These are phyloP conservation scores for Columbina picui DNA, from an alignment of 2,113 vertebrate genomes.

Conservation along the genomic window DNA sequence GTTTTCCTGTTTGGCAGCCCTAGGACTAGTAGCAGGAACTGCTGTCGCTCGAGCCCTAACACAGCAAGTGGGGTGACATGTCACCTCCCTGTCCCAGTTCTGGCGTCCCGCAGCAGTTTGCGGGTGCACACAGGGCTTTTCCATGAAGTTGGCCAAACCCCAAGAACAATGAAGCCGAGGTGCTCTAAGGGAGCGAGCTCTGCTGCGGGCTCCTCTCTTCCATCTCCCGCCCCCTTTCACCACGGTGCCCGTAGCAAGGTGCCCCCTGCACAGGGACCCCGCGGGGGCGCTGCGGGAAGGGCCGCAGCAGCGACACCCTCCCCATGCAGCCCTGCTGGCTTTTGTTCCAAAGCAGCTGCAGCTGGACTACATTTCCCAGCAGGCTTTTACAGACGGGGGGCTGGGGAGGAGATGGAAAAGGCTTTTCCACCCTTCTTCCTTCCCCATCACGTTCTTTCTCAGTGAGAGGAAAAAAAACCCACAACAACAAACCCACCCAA, in stretches of 20 bases:
- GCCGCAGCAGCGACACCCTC: neutral
- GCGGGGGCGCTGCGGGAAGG: neutral
- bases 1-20: neutral
- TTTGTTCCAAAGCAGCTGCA: conserved; percentile 29
- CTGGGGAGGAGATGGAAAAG: neutral
- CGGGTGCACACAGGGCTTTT: accelerated
- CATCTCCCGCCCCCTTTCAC: accelerated
- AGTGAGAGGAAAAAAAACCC: neutral
- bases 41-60: accelerated
- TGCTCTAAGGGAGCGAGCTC: accelerated
- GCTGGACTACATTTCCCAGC: conserved; percentile 45
- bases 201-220: too few species aligned
- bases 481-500: neutral
- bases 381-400: neutral
- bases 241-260: neutral
- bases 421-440: neutral
- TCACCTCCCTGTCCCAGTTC: accelerated
- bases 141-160: neutral
- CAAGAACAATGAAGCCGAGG: neutral
- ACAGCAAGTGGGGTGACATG: accelerated
- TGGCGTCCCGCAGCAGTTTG: accelerated
- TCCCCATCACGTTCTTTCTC: neutral
- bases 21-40: neutral
- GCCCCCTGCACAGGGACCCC: neutral
- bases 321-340: neutral